Evolutionary conservation across 2,888 invertebrate species (phyloP), one percentile per base, ranked within the genome.

Genomic region (Drosophila longiperda): DNA sequence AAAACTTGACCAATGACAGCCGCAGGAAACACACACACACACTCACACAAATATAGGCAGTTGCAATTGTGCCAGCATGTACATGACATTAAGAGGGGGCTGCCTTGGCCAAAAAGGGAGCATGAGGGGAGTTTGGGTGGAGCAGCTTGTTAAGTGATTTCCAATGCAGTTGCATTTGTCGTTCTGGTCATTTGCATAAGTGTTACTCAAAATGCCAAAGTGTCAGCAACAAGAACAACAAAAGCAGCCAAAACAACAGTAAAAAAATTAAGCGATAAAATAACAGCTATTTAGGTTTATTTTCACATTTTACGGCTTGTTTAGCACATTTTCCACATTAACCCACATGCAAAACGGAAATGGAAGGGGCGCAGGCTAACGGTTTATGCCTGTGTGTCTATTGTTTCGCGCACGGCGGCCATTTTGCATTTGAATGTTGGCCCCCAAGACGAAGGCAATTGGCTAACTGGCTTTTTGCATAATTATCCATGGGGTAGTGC

Each of bases 281-380:
- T 63, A 70, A 61, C 33, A 61, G 73, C 75, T 84, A 87, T 82
- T 80, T 85, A 67, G 68, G 75, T 85, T 74, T 74, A 78, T 77
- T 73, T 69, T 52, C 8, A 53, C 70, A 62, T 74, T 74, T 65
- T 71, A 64, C 66, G 66, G 67, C 75, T 73, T 79, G 76, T 67
- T 85, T 85, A 85, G 88, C 88, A 86, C 87, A 82, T 85, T 84
- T 87, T 70, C 64, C 88, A 83, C 84, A 84, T 84, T 84, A 84
- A 78, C 84, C 84, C 86, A 84, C 75, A 80, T 82, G 82, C 78
- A 59, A 72, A 78, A 65, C 60, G 66, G 69, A 73, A 65, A 57
- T 66, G 38, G 58, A 29, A 23, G 50, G 55, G 40, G 66, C 34
- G n/a, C 23, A 38, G 17, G 9, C 55, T 38, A 55, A 55, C 38